Evolutionary conservation across 2,113 vertebrate species (phyloP), one percentile per base, ranked within the genome.

Genomic region (Strigops habroptila): DNA sequence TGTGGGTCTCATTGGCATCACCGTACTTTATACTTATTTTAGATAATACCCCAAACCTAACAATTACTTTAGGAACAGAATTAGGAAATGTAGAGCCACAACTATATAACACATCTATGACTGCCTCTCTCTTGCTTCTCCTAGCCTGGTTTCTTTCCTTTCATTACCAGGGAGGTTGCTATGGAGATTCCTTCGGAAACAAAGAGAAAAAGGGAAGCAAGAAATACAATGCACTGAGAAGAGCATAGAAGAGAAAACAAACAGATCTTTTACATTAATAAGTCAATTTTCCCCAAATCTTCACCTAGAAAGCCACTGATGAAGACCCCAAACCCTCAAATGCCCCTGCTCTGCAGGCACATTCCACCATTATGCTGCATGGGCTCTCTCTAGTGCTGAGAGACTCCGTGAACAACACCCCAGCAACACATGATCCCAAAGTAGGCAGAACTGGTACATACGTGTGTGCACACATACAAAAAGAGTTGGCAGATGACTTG

Each of bases 121-220:
- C 53, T 91, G 41, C 25, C 37, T 68, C 14, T 37, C 41, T 76
- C 65, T 48, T 44, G 41, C 41, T 74, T 84, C 77, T 86, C 62
- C 19, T 35, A 75, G 37, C 8, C 80, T 43, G 10, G n/a, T 24
- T 87, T 70, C 69, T 76, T 88, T 74, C 57, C 19, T 93, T 16
- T 24, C 21, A 0, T 0, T 57, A 53, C 27, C 24, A 81, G 10
- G 13, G 28, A 70, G 44, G 92, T 96, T 97, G 91, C 86, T 92
- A 95, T 88, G 81, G 93, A 95, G 87, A 96, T 82, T 94, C 68
- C 57, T 87, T 87, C 37, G 73, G 67, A 94, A 95, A 88, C 31
- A 73, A 79, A 69, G 27, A 64, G 49, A 55, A 91, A 92, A 84
- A 64, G 18, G 25, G 43, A 67, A 68, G 39, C 10, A 55, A 91